phyloP scores from a whole-genome alignment of 2,797 vertebrate genomes.

The Pachyuromys duprasi region DNA sequence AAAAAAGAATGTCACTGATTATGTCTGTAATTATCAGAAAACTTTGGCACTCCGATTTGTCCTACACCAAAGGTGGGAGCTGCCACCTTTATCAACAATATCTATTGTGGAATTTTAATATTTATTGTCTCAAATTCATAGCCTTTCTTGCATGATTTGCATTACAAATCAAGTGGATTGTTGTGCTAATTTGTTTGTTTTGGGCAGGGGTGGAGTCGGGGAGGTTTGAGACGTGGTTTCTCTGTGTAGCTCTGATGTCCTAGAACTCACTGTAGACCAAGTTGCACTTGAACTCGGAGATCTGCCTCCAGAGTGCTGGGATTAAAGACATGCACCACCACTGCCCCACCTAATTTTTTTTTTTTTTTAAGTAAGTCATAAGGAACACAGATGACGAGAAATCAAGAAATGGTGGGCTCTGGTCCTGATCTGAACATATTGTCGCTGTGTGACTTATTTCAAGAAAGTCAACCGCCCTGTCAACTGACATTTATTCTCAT shows the following conservation, averaged over 20 bases:
- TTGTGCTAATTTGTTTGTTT: not conserved
- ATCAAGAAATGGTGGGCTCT: not conserved
- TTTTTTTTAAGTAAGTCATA: not conserved
- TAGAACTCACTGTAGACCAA: not conserved
- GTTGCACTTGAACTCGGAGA: not conserved
- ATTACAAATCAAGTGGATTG: conserved; percentile 10
- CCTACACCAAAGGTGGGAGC: not conserved
- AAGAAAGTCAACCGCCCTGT: not conserved
- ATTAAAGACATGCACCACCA: not conserved
- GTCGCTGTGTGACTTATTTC: not conserved
- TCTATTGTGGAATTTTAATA: not conserved
- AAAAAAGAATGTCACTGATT: not conserved
- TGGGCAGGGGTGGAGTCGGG: no score
- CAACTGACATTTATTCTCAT: not conserved
- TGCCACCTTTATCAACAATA: not conserved
- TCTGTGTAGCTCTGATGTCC: not conserved
- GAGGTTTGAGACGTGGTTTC: not conserved
- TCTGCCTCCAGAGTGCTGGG: not conserved
- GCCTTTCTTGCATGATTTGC: not conserved
- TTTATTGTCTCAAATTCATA: not conserved
- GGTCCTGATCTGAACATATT: not conserved
- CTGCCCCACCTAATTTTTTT: not conserved
- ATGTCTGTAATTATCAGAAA: not conserved
- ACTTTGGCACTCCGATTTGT: not conserved
- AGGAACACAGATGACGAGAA: not conserved